A percentile compares a stretch with the other conserved stretches of the same genome.
Conservation (phyloP, 2,888 invertebrate species). For the Hemaris fuciformis region DNA sequence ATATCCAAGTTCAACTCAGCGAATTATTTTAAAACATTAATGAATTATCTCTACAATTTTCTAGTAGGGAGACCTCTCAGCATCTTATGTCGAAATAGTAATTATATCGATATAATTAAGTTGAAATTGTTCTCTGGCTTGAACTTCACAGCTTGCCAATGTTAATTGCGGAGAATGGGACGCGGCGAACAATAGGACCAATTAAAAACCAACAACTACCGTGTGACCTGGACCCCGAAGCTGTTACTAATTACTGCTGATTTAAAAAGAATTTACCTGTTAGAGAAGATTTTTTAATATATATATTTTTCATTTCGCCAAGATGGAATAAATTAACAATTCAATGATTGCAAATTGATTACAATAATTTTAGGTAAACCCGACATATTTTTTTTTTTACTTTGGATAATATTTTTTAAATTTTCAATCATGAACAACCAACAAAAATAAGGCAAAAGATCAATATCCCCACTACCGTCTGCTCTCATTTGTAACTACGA, state of each 20-base stretch:
- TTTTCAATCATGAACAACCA: too few species aligned
- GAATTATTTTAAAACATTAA: not conserved
- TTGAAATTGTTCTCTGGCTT: not conserved
- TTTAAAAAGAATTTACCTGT: not conserved
- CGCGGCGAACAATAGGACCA: constrained; percentile 8
- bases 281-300: not conserved
- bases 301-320: not conserved
- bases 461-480: too few species aligned
- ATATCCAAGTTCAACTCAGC: too few species aligned
- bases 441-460: too few species aligned
- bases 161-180: constrained; percentile 13
- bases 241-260: not conserved
- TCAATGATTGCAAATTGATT: too few species aligned
- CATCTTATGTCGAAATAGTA: not conserved
- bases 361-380: too few species aligned
- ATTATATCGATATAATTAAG: not conserved
- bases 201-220: constrained; percentile 11
- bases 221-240: constrained; percentile 9
- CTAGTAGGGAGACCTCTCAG: not conserved
- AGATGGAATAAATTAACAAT: too few species aligned
- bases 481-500: too few species aligned
- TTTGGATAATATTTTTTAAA: too few species aligned
- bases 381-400: too few species aligned
- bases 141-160: constrained; percentile 7
- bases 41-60: not conserved